Evolutionary conservation across 1,140 invertebrate genomes (phyloP).

Genomic region (Bursaphelenchus mucronatus): DNA sequence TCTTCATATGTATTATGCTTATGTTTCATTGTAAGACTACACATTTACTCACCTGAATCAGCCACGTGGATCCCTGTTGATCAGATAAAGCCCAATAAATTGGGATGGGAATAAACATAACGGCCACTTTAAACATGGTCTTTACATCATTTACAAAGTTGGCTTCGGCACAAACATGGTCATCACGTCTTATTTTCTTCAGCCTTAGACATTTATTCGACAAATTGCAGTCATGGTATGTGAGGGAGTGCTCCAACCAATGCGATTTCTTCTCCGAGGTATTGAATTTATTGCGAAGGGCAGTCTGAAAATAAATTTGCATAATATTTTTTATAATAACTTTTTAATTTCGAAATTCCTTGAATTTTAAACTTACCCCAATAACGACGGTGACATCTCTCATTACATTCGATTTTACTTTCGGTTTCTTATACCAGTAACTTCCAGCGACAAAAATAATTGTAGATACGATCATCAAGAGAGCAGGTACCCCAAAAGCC

Average conservation of each 20-base stretch:
- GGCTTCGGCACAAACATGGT: constrained; percentile 62
- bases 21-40: too few relatives aligned
- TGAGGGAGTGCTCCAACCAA: constrained; percentile 14
- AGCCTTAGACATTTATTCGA: constrained; percentile 6
- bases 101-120: constrained; percentile 62
- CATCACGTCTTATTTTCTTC: constrained; percentile 59
- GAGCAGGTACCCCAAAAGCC: constrained; percentile 60
- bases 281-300: constrained; percentile 79
- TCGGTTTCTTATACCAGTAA: constrained; percentile 67
- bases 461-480: constrained; percentile 62
- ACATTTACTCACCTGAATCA: constrained; percentile 42
- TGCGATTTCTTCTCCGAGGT: constrained; percentile 68
- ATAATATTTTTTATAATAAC: too few relatives aligned
- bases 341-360: too few relatives aligned
- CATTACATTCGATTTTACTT: constrained; percentile 10
- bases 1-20: too few relatives aligned
- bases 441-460: constrained; percentile 71
- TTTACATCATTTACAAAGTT: constrained; percentile 64
- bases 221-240: constrained; percentile 55
- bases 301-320: constrained; percentile 88
- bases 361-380: constrained; percentile 15
- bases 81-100: constrained; percentile 39
- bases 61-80: constrained; percentile 23
- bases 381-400: constrained; percentile 16
- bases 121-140: constrained; percentile 65